Evolutionary conservation across 1,140 invertebrate genomes (phyloP).

Genomic region (Calliopsis andreniformis): DNA sequence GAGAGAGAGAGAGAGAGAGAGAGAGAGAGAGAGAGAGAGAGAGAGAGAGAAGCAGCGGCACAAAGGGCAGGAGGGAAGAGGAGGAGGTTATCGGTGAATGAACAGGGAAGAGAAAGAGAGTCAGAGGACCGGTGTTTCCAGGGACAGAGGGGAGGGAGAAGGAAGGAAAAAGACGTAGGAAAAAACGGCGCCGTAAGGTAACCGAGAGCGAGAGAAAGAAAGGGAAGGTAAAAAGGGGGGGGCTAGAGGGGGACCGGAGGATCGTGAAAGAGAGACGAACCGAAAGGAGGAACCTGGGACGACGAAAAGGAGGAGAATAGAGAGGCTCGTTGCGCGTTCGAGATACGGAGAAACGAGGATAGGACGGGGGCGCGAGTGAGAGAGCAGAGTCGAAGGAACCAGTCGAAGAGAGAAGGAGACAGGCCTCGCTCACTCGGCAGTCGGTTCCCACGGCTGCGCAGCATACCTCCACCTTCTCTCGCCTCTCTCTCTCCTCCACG

Average conservation of each 20-base stretch:
- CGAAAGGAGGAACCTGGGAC: constrained; percentile 30
- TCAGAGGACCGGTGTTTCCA: background rate
- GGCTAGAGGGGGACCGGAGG: background rate
- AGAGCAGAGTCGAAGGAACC: background rate
- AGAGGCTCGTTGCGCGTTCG: constrained; percentile 19
- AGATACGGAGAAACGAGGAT: constrained; percentile 41
- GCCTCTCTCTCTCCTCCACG: constrained; percentile 46
- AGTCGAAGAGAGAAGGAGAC: constrained; percentile 25
- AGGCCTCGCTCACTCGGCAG: constrained; percentile 56
- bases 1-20: constrained; percentile 11
- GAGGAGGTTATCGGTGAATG: background rate
- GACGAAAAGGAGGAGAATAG: constrained; percentile 31
- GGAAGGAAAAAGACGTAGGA: constrained; percentile 12
- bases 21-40: constrained; percentile 12
- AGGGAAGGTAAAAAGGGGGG: background rate
- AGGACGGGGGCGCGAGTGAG: constrained; percentile 27
- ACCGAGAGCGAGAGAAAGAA: constrained; percentile 36
- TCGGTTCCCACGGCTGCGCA: constrained; percentile 74
- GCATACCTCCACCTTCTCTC: constrained; percentile 70
- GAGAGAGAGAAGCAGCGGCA: constrained; percentile 20
- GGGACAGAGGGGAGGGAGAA: background rate
- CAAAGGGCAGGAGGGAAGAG: constrained; percentile 10
- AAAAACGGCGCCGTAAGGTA: constrained; percentile 39
- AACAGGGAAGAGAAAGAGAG: constrained; percentile 1
- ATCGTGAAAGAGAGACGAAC: constrained; percentile 1